Base-by-base conservation (phyloP, 2,797 vertebrate species). In the Meda fulgida region DNA sequence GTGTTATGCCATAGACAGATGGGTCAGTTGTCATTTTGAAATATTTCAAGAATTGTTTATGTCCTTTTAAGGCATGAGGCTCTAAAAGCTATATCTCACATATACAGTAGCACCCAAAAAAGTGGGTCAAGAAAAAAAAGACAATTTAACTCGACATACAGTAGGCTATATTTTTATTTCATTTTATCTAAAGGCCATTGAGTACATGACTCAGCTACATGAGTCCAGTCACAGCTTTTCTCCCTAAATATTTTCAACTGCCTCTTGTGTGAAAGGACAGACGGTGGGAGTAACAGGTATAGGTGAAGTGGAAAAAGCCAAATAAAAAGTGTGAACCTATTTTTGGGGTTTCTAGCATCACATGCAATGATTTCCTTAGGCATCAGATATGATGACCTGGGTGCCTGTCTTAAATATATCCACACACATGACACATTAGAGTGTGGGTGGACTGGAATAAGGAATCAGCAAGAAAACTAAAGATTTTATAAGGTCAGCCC, bases 1-100 rank as follows among this genome's bases (percentile, higher is more conserved):
- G 43, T 29, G 18, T 65, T 48, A 36, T n/a, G 73, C 71, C 53
- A 78, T 51, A 78, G 55, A 77, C 65, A 79, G 80, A 86, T 86
- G 55, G 29, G n/a, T 82, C 34, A 18, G n/a, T n/a, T 83, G 46
- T 21, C 76, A 43, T 55, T 72, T 55, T 79, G 31, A 53, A 40
- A 72, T 66, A 75, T 69, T 88, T 75, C 36, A 55, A 72, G 43
- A 76, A 58, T 7, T 55, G 38, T 69, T 69, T 58, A 53, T 72
- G 46, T 48, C 71, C 14, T 38, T 65, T 66, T 67, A 67, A 71
- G 51, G 67, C 69, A 70, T 65, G 38, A 40, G 43, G 16, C 53
- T 75, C 38, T 78, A 21, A 82, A 73, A 63, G 53, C 26, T 31
- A 38, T 4, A 21, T 63, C 36, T 63, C 36, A 63, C 36, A 40